Evolutionary conservation across 2,888 invertebrate species (phyloP), one percentile per base, ranked within the genome.

Genomic region (Gerris lacustris): DNA sequence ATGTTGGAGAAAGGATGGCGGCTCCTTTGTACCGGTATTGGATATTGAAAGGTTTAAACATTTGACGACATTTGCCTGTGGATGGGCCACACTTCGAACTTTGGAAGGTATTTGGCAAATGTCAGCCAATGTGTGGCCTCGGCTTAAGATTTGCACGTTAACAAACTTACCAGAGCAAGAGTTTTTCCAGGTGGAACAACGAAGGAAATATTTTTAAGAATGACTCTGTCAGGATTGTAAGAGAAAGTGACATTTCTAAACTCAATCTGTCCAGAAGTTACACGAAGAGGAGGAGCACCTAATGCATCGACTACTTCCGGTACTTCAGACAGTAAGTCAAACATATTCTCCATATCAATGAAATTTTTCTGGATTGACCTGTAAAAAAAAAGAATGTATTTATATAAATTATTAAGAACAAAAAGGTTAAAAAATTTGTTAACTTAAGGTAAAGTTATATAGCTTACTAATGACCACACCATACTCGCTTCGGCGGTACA

Each of bases 271-370:
- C 92, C 93, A 70, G 86, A 86, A 66, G 86, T 84, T 9, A 92
- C 82, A 5, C 84, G 76, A 67, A 97, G 80, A 0, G 87, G 86
- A 0, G 86, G 86, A 7, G 96, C 94, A 70, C 90, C 89, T 0
- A 89, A 86, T 0, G 88, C 87, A 82, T 98, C 96, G 5, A 87
- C 84, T 44, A 97, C 87, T 83, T 98, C 96, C 70, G 90, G 87
- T 66, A 91, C 87, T 78, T 94, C 93, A 63, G 90, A 86, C 77
- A 99, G 84, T 73, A 99, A 81, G 76, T 97, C 96, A 80, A 98
- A 95, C 98, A 99, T 97, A 81, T 98, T 98, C 81, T 99, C 98
- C 98, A 98, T 98, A 79, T 99, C 98, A 18, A 98, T 89, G 79
- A 99, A 98, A 79, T 96, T 94, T 83, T 93, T 94, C 80, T 98